Evolutionary conservation across 2,797 vertebrate genomes (phyloP).

Genomic region (Micromesistius poutassou): DNA sequence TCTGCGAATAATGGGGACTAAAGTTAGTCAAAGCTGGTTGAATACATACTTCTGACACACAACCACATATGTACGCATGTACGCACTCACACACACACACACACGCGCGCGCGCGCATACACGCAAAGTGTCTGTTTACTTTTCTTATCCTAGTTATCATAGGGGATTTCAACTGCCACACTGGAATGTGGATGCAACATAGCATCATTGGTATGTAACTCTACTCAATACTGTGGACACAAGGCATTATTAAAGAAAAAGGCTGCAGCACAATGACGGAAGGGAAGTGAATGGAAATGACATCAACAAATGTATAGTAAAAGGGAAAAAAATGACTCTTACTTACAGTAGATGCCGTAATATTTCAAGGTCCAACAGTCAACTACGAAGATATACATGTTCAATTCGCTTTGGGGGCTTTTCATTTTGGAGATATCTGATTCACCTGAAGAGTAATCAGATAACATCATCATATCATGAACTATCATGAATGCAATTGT

Average conservation of each 20-base stretch:
- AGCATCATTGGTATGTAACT: conserved; percentile 31
- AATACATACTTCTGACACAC: neutral
- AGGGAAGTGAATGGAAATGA: neutral
- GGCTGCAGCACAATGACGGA: neutral
- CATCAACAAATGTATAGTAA: neutral
- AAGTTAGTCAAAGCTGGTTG: conserved; percentile 14
- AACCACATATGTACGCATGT: conserved; percentile 10
- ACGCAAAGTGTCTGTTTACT: conserved; percentile 26
- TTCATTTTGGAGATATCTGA: neutral
- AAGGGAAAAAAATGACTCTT: neutral
- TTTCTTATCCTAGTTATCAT: conserved; percentile 39
- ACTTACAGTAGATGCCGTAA: neutral
- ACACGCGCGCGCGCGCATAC: neutral
- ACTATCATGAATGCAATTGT: neutral
- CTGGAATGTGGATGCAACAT: conserved; percentile 13
- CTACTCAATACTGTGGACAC: conserved; percentile 1
- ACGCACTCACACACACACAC: neutral
- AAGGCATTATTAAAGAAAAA: conserved; percentile 1
- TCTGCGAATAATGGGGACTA: conserved; percentile 55
- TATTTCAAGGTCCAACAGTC: neutral
- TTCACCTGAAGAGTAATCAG: neutral
- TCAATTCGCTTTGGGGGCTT: neutral
- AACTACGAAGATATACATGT: neutral
- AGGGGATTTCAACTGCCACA: conserved; percentile 20
- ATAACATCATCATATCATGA: neutral